Evolutionary conservation across 2,888 invertebrate genomes (phyloP), one percentile per base, ranked within the genome.

Genomic region (Erebia epiphron): DNA sequence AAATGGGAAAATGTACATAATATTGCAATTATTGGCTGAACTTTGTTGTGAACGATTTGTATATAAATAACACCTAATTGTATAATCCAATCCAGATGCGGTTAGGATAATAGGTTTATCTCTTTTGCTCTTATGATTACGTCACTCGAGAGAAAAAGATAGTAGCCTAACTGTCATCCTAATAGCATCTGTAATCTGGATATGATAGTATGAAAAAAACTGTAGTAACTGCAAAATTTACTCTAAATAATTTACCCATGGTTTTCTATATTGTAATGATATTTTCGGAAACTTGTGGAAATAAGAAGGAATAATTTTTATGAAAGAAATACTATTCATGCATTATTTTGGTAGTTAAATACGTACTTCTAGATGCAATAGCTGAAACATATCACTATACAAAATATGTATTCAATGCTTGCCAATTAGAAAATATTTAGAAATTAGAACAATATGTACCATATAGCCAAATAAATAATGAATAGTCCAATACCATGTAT

Each of bases 1-100:
- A 75, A 64, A 16, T 64, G 63, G 50, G 35, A 49, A 16, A 18
- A n/a, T 63, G 63, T 63, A 63, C 26, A 63, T 63, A 63, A 26
- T 63, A 63, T 26, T 50, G 26, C 35, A 54, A 35, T 7, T 13
- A 52, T 64, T 54, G 18, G 35, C 64, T 21, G 18, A 60, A 7
- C 41, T 60, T 7, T 11, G 41, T 60, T 41, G 7, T 41, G 58
- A 18, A 16, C 9, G 7, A 62, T 9, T 49, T 62, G 18, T 49
- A 26, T 21, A 54, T 54, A 41, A 54, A 54, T 54, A 64, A 64
- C 64, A 54, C 35, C 35, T 35, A 1, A 7, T 35, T 35, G 35
- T 35, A 35, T 35, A 35, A 35, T 35, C 7, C 35, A 35, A 35
- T 35, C 35, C 35, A 7, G 35, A 35, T 35, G 5, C 5, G 5